phyloP scores from a whole-genome alignment of 2,797 vertebrate genomes.

The Sarcophilus harrisii region DNA sequence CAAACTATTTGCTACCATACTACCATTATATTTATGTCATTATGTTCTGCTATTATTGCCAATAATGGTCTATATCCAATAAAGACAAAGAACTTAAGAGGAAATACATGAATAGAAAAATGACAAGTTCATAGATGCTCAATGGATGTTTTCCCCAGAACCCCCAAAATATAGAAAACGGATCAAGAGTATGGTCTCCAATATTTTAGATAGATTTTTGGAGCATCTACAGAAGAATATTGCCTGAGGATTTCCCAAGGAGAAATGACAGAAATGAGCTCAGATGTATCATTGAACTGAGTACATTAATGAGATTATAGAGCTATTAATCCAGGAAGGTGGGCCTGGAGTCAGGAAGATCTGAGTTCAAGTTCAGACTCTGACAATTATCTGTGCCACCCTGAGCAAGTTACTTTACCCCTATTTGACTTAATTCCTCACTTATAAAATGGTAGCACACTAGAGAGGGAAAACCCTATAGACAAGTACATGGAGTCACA shows the following conservation, averaged over 20 bases:
- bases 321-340: background rate
- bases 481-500: background rate
- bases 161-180: background rate
- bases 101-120: background rate
- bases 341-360: background rate
- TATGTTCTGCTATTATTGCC: background rate
- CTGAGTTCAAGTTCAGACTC: background rate
- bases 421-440: background rate
- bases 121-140: background rate
- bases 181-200: background rate
- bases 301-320: background rate
- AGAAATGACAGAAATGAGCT: background rate
- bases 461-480: background rate
- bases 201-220: background rate
- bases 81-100: background rate
- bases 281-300: background rate
- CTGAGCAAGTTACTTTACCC: background rate
- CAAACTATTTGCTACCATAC: background rate
- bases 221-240: background rate
- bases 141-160: background rate
- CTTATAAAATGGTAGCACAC: background rate
- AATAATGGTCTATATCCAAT: background rate
- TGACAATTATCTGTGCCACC: background rate
- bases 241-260: background rate
- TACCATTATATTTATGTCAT: background rate